Percentiles rank a stretch among this genome's conserved stretches.
phyloP scores from a whole-genome alignment of 2,797 vertebrate genomes.

The Acrossocheilus wenchowensis region DNA sequence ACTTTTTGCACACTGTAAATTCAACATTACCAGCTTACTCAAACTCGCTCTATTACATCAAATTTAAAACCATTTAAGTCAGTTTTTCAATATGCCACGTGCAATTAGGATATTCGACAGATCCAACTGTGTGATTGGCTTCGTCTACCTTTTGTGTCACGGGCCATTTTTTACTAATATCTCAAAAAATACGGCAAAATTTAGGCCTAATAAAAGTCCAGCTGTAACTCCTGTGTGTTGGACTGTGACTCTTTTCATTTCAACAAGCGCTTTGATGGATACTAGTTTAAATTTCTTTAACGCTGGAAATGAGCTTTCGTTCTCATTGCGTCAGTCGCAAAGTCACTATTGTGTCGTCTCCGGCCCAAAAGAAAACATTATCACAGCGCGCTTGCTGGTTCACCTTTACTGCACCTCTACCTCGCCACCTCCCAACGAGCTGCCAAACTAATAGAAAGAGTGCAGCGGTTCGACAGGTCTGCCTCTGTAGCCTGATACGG shows the following conservation, averaged over 20 bases:
- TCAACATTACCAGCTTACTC: conserved; percentile 36
- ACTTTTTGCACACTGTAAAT: conserved; percentile 58
- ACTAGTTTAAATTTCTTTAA: conserved; percentile 26
- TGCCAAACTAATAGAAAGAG: conserved; percentile 58
- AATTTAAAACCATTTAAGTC: conserved; percentile 33
- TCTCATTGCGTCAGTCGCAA: conserved; percentile 31
- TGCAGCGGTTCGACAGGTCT: conserved; percentile 62
- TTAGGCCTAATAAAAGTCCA: conserved; percentile 17
- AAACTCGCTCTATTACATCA: conserved; percentile 13
- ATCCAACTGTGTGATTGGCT: conserved; percentile 40
- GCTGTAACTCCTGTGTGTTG: conserved; percentile 8
- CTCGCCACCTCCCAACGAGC: conserved; percentile 27
- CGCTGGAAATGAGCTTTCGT: conserved; percentile 30
- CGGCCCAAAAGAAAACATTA: conserved; percentile 50
- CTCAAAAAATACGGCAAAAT: not conserved
- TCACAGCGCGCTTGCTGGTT: conserved; percentile 40
- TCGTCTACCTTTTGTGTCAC: not conserved
- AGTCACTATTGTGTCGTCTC: conserved; percentile 17
- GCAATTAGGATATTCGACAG: conserved; percentile 20
- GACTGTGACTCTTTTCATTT: not conserved
- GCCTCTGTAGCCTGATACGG: conserved; percentile 71
- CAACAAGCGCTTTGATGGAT: conserved; percentile 35
- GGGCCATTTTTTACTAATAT: conserved; percentile 2
- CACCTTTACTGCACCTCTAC: conserved; percentile 36
- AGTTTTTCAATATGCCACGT: conserved; percentile 33